Percentiles rank a stretch among this genome's conserved stretches.
Evolutionary conservation across 2,888 invertebrate species (phyloP).

Genomic region (Platypus cylindrus): DNA sequence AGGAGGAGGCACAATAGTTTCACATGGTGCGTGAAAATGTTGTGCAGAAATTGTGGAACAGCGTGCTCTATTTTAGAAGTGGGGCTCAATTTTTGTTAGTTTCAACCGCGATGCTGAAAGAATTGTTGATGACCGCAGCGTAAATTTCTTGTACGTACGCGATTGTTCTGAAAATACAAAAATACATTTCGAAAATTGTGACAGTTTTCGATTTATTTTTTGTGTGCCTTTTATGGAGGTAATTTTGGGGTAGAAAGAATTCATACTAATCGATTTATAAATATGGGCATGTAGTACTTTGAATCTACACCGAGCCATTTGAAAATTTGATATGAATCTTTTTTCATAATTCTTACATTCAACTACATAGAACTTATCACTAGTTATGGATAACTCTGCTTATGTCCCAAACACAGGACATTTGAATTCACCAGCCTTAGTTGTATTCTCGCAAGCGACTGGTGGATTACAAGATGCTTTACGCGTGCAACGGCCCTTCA

Average conservation of each 20-base stretch:
- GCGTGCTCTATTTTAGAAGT: conserved; percentile 26
- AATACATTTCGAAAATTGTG: too few species aligned
- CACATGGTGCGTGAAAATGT: conserved; percentile 35
- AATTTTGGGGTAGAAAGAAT: too few species aligned
- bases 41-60: conserved; percentile 22
- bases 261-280: too few species aligned
- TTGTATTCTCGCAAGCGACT: conserved; percentile 63
- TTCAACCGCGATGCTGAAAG: conserved; percentile 23
- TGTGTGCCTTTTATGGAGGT: too few species aligned
- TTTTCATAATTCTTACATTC: too few species aligned
- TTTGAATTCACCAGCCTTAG: conserved; percentile 60
- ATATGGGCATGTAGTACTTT: too few species aligned
- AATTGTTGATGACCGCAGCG: conserved; percentile 20
- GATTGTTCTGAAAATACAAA: too few species aligned
- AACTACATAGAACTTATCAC: too few species aligned
- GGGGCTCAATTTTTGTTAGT: conserved; percentile 28
- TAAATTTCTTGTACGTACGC: conserved; percentile 9
- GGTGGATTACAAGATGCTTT: conserved; percentile 61
- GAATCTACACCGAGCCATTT: too few species aligned
- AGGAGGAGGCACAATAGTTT: conserved; percentile 13
- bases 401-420: conserved; percentile 58
- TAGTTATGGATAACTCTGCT: conserved; percentile 61
- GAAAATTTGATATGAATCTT: too few species aligned
- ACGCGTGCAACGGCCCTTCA: conserved; percentile 63
- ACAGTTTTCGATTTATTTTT: too few species aligned